Evolutionary conservation across 2,888 invertebrate species (phyloP).

Genomic region (Nebria salina): DNA sequence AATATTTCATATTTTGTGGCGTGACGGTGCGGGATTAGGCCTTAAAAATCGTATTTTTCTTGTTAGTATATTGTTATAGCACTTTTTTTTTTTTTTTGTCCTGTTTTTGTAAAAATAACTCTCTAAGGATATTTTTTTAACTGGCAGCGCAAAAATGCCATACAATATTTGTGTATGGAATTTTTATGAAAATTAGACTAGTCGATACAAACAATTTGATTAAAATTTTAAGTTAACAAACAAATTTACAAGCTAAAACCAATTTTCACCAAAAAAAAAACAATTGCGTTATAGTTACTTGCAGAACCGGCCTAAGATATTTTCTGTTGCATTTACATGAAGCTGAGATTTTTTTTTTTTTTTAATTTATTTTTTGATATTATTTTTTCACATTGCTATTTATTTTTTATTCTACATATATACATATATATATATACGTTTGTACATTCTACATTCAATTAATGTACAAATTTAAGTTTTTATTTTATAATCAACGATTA

Average conservation of each 20-base stretch:
- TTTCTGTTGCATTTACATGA: not conserved
- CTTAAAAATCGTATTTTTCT: not conserved
- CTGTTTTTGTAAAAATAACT: slow-evolving; percentile 15
- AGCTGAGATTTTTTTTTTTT: not conserved
- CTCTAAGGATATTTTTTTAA: not conserved
- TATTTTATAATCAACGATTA: not conserved
- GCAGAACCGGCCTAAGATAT: slow-evolving; percentile 2
- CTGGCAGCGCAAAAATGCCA: slow-evolving; percentile 2
- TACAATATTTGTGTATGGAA: slow-evolving; percentile 9
- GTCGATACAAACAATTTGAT: slow-evolving; percentile 35
- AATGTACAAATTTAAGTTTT: not conserved
- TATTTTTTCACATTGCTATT: not conserved
- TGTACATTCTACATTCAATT: not conserved
- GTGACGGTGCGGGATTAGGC: not conserved
- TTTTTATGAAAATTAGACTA: slow-evolving; percentile 35
- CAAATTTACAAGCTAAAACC: slow-evolving; percentile 21
- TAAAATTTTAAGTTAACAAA: slow-evolving; percentile 34
- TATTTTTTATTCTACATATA: not conserved
- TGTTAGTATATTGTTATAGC: not conserved
- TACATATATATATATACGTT: not conserved
- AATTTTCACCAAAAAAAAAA: slow-evolving; percentile 34
- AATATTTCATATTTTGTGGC: not conserved
- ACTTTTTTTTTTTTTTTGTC: not conserved
- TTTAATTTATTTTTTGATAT: slow-evolving; percentile 2
- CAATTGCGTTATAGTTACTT: not conserved